Base-by-base conservation (phyloP, 2,888 invertebrate species). In the Dorcus parallelipipedus region DNA sequence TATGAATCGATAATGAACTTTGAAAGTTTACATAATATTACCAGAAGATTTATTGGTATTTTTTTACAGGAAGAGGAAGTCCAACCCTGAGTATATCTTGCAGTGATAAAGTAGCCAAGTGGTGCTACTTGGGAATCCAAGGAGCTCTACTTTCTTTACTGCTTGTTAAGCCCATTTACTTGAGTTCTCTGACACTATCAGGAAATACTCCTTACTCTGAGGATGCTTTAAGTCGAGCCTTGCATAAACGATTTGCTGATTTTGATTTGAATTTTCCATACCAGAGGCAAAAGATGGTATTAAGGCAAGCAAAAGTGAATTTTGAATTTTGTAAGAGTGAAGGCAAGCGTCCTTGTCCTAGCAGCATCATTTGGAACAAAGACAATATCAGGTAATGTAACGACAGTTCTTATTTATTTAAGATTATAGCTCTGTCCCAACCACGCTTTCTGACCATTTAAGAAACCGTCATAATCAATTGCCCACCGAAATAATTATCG, bases 71-170 rank as follows among this genome's bases (percentile, higher is more conserved):
- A 0, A 82, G 95, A 70, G 97, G 97, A 0, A 90, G 93, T 73
- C 87, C 87, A 49, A 96, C 97, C 0, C 75, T 91, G 43, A 95
- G 95, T 8, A 86, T 96, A 69, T 95, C 95, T 0, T 97, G 97
- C 76, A 96, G 95, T 76, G 97, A 97, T 78, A 97, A 97, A 82
- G 80, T 97, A 9, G 87, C 94, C 2, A 87, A 88, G 69, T 97
- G 97, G 97, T 87, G 90, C 71, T 80, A 90, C 60, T 73, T 94
- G 38, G 96, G 97, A 0, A 73, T 93, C 26, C 95, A 93, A 80
- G 96, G 97, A 3, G 86, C 91, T 3, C 78, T 97, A 3, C 73
- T 96, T 49, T 85, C 86, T 61, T 76, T 86, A 60, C 74, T 95
- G 26, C 75, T 95, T 20, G 71, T 80, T 3, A 71, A 81, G 58